These are phyloP conservation scores for Haliclystus octoradiatus DNA, from an alignment of 30 jellyfish, hydroid and myxozoan species.

Conservation along the genomic window DNA sequence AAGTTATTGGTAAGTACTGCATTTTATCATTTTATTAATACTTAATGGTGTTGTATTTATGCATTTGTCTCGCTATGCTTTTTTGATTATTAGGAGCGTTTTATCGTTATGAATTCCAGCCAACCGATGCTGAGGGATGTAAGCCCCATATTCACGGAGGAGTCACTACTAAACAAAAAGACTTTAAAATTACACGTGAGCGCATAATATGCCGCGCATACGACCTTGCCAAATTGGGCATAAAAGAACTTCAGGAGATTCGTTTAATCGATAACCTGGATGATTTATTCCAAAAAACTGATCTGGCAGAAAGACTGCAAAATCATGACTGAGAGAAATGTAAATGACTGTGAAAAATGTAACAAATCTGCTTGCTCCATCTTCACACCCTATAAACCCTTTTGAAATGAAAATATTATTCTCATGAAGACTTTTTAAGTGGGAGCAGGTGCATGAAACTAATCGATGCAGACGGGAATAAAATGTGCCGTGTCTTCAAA, in stretches of 20 bases:
- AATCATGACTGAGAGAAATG: neutral
- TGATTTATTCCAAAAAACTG: neutral
- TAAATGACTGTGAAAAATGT: too few relatives aligned
- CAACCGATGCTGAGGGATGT: too few relatives aligned
- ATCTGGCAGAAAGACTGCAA: neutral
- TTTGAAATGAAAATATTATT: too few relatives aligned
- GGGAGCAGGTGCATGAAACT: neutral
- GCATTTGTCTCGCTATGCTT: too few relatives aligned
- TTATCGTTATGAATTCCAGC: too few relatives aligned
- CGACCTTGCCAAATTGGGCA: neutral
- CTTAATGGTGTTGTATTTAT: too few relatives aligned
- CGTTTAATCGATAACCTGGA: neutral
- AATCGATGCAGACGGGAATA: neutral
- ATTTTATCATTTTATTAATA: too few relatives aligned
- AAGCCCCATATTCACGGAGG: neutral
- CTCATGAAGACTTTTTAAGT: neutral
- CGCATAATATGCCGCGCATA: neutral
- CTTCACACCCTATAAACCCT: neutral
- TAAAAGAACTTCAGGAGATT: neutral
- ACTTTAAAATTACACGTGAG: neutral
- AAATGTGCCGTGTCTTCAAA: neutral
- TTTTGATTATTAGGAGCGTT: too few relatives aligned
- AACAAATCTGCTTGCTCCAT: neutral
- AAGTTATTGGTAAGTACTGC: too few relatives aligned
- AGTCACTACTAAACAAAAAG: neutral